Percentiles rank a stretch among this genome's conserved stretches.
Evolutionary conservation across 2,888 invertebrate genomes (phyloP).

Genomic region (Melipona beecheii): DNA sequence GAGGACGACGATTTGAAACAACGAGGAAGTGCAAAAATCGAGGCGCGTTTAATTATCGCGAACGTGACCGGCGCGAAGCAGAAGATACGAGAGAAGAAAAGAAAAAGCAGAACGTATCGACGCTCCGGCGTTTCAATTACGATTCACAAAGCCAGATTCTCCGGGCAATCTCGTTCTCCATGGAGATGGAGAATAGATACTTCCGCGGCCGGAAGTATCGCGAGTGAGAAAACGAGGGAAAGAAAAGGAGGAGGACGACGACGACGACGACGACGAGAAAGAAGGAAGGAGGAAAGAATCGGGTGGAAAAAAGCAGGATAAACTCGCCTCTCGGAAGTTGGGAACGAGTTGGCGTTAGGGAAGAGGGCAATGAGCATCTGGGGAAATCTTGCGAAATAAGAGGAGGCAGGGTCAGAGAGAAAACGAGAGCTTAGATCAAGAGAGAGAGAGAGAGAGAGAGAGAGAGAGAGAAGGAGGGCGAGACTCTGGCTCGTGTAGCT

Average conservation of each 20-base stretch:
- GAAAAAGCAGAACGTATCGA: not conserved
- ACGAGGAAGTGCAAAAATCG: too few relatives aligned
- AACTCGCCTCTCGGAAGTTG: conserved; percentile 70
- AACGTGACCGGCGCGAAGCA: not conserved
- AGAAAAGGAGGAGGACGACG: conserved; percentile 4
- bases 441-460: not conserved
- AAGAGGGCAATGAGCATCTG: conserved; percentile 78
- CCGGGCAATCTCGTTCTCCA: conserved; percentile 29
- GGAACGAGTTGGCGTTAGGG: conserved; percentile 70
- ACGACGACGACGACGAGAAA: too few relatives aligned
- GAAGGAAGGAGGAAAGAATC: conserved; percentile 4
- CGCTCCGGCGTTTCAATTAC: conserved; percentile 5
- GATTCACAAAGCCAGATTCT: conserved; percentile 35
- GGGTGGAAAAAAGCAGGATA: conserved; percentile 52
- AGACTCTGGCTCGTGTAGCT: conserved; percentile 65
- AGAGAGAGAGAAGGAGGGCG: conserved; percentile 11
- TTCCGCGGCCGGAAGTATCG: conserved; percentile 47
- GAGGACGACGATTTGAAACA: too few relatives aligned
- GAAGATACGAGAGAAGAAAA: not conserved
- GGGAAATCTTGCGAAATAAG: conserved; percentile 80
- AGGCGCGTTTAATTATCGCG: too few relatives aligned
- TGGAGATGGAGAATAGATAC: conserved; percentile 48
- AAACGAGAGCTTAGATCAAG: conserved; percentile 8
- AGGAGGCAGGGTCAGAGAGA: conserved; percentile 62
- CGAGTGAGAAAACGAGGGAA: conserved; percentile 55